Conservation (phyloP, 2,888 invertebrate species). For the Drosophila yooni region DNA sequence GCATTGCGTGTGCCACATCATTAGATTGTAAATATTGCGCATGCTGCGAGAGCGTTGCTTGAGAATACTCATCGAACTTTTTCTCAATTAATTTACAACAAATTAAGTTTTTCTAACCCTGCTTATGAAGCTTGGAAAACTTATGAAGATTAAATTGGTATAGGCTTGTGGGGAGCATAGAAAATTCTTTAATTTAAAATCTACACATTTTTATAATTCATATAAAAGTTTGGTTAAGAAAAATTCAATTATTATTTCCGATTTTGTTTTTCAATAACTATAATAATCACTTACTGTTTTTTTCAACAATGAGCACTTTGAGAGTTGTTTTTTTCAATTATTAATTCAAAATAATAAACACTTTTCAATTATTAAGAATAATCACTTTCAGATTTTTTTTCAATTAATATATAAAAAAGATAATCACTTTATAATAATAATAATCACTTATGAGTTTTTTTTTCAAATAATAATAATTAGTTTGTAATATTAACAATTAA, state of each 20-base stretch:
- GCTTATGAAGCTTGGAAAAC: neutral
- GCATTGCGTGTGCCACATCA: conserved; percentile 42
- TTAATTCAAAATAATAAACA: neutral
- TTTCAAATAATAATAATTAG: neutral
- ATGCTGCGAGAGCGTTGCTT: conserved; percentile 24
- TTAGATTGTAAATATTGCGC: conserved; percentile 30
- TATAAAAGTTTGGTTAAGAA: no score
- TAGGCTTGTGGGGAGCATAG: neutral
- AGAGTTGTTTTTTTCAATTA: neutral
- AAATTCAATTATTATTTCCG: neutral
- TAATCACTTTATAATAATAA: neutral
- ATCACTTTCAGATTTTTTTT: neutral
- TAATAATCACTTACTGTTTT: neutral
- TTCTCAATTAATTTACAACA: neutral
- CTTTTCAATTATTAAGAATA: neutral
- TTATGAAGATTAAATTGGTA: neutral
- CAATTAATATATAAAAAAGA: neutral
- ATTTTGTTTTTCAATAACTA: neutral
- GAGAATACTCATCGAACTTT: neutral
- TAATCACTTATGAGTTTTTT: neutral
- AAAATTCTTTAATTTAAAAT: neutral
- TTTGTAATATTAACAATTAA: neutral
- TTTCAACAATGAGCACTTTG: no score
- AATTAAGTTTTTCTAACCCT: neutral
- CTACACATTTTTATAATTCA: neutral